Conservation (phyloP, 2,113 vertebrate genomes). For the Periophthalmus modestus region DNA sequence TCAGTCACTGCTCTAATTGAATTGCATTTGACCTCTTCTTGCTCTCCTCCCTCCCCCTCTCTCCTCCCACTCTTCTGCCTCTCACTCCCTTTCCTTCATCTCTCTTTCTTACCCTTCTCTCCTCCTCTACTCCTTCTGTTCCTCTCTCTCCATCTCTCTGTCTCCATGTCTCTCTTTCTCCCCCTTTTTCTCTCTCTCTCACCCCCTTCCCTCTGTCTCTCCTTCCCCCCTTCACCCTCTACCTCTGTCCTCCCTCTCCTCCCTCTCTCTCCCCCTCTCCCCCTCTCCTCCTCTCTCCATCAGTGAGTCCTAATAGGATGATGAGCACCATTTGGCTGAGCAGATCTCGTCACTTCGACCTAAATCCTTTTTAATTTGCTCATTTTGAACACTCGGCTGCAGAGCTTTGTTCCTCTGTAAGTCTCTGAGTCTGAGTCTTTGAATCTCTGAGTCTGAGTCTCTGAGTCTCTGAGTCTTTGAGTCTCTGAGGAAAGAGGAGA, state of each 20-base stretch:
- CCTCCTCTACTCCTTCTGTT: background rate
- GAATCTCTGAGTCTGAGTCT: too few relatives aligned
- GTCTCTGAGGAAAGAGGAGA: too few relatives aligned
- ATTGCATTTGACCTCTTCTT: background rate
- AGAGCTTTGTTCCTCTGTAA: constrained; percentile 35
- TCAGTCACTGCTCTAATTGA: background rate
- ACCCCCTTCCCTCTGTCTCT: background rate
- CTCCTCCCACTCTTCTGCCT: background rate
- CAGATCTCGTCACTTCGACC: constrained; percentile 51
- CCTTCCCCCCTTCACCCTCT: too few relatives aligned
- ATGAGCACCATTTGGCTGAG: constrained; percentile 55
- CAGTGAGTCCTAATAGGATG: constrained; percentile 47
- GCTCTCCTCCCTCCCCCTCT: background rate
- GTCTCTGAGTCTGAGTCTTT: background rate
- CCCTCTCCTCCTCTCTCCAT: constrained; percentile 29
- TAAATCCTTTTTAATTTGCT: constrained; percentile 53
- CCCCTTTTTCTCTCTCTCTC: background rate
- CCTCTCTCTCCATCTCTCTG: background rate
- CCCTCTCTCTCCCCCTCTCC: too few relatives aligned
- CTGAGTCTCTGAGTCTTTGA: too few relatives aligned
- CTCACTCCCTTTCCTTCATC: constrained; percentile 9
- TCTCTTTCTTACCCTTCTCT: background rate
- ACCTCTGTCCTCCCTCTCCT: too few relatives aligned
- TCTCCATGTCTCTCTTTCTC: background rate
- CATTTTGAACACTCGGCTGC: constrained; percentile 24